Evolutionary conservation across 2,888 invertebrate species (phyloP), one percentile per base, ranked within the genome.

Genomic region (Lymantria dispar): DNA sequence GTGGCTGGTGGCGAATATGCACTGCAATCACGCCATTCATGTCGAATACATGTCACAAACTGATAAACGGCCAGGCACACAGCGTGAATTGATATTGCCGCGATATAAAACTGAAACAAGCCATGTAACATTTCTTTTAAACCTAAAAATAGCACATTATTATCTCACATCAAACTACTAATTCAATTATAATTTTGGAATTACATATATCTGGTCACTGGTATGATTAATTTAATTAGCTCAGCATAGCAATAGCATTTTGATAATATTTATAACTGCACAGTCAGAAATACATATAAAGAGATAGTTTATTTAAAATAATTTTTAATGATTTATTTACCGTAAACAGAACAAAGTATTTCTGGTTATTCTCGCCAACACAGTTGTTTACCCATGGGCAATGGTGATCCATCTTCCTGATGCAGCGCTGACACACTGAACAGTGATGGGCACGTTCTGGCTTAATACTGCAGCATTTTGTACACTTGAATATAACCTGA

Each of bases 361-460:
- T 99, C 92, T 99, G 99, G 92, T 99, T 99, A 79, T 96, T 98
- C 87, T 99, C 99, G 14, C 99, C 99, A 1, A 99, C 98, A 86
- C 99, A 99, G 83, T 99, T 99, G 82, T 99, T 99, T 8, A 99
- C 97, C 98, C 98, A 99, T 0, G 99, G 99, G 63, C 93, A 94
- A 62, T 93, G 93, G 66, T 94, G 93, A 70, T 94, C 94, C 94
- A 94, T 94, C 67, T 94, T 94, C 0, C 93, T 85, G 52, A 92
- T 92, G 80, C 93, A 96, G 72, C 97, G 94, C 85, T 98, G 97
- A 79, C 98, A 98, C 13, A 98, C 98, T 0, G 97, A 98, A 83
- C 98, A 98, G 78, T 98, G 98, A 91, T 98, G 98, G 0, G 98
- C 98, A 54, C 98, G 92, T 70, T 98, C 98, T 0, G 98, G 98